phyloP scores from a whole-genome alignment of 2,113 vertebrate genomes.

The Hiodon alosoides region DNA sequence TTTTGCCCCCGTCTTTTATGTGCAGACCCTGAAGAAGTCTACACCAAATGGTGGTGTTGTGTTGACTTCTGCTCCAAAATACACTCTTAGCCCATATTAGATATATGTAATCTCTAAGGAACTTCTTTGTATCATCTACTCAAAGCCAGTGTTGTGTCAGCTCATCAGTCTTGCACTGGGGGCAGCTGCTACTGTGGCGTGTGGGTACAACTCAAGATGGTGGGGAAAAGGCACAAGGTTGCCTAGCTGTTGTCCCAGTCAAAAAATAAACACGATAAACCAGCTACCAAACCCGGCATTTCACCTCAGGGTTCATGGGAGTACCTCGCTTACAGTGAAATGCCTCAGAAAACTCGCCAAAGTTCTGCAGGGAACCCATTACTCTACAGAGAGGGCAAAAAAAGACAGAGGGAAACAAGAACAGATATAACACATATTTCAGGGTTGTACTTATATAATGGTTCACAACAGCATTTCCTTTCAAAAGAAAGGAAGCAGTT shows the following conservation, averaged over 20 bases:
- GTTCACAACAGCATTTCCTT: background rate
- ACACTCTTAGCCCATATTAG: background rate
- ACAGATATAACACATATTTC: background rate
- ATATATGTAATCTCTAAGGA: background rate
- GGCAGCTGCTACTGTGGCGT: conserved; percentile 30
- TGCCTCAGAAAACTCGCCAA: conserved; percentile 82
- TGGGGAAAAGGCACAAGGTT: conserved; percentile 29
- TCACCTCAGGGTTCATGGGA: conserved; percentile 76
- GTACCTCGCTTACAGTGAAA: conserved; percentile 78
- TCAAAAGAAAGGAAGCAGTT: background rate
- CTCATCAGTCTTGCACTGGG: conserved; percentile 11
- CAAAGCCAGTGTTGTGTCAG: background rate
- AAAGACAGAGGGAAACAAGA: conserved; percentile 25
- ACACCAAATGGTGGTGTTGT: background rate
- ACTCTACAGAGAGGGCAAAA: conserved; percentile 62
- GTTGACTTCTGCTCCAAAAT: background rate
- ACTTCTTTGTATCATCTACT: background rate
- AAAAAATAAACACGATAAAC: conserved; percentile 19
- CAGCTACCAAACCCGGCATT: conserved; percentile 84
- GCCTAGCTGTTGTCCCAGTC: conserved; percentile 31
- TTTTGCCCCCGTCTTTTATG: background rate
- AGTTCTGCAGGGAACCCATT: conserved; percentile 90
- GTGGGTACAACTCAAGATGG: conserved; percentile 19
- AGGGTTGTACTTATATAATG: background rate
- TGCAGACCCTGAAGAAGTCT: background rate